Percentiles rank a stretch among this genome's conserved stretches.
These are phyloP conservation scores for Drosophila borealis DNA, from an alignment of 2,888 invertebrate genomes.

Conservation along the genomic window DNA sequence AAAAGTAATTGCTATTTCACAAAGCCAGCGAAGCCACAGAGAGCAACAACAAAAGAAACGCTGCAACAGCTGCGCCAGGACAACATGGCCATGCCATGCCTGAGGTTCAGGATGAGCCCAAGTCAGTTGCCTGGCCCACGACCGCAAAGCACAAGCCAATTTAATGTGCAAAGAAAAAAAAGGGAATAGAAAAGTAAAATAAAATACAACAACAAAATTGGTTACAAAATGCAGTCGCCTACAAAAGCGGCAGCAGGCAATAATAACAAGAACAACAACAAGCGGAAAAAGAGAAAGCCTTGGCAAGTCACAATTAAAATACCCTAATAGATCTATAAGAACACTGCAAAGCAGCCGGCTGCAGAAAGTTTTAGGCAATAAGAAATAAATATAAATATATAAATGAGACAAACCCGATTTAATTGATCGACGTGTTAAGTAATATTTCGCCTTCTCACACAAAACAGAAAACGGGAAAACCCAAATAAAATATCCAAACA, in stretches of 20 bases:
- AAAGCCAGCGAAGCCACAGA: conserved; percentile 56
- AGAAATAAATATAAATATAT: too few species aligned
- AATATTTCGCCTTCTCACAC: too few species aligned
- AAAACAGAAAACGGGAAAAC: too few species aligned
- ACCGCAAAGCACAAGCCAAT: conserved; percentile 65
- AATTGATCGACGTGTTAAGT: too few species aligned
- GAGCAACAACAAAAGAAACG: conserved; percentile 27
- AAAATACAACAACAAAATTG: conserved; percentile 67
- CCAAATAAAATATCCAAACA: too few species aligned
- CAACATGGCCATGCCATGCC: conserved; percentile 19
- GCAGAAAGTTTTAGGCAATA: too few species aligned
- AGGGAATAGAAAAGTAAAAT: conserved; percentile 37
- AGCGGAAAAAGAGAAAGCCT: background rate
- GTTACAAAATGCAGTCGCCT: conserved; percentile 62
- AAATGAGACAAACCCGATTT: too few species aligned
- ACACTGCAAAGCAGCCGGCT: too few species aligned
- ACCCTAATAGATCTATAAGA: conserved; percentile 1
- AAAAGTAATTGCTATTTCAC: conserved; percentile 80
- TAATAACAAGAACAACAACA: conserved; percentile 33
- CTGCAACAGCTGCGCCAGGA: conserved; percentile 69
- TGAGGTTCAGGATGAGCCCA: conserved; percentile 11
- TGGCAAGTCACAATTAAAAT: background rate
- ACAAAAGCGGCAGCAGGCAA: conserved; percentile 35
- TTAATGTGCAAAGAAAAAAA: conserved; percentile 60
- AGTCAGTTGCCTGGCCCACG: conserved; percentile 41